phyloP scores from a whole-genome alignment of 2,113 vertebrate species.

The Hassar affinis region DNA sequence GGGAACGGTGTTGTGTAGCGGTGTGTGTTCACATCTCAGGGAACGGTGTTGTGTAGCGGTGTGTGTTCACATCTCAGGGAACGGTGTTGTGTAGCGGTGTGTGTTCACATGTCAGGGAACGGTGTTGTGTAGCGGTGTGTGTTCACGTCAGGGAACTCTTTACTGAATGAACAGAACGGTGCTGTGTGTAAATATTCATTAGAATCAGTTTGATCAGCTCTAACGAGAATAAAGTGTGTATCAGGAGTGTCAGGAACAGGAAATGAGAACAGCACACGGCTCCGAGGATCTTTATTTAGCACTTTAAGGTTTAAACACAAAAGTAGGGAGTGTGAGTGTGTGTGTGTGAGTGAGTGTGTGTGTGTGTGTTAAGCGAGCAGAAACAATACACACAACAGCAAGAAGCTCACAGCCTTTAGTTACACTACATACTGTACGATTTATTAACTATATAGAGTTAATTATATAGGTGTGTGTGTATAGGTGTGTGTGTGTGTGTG shows the following conservation, averaged over 20 bases:
- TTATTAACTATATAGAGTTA: neutral
- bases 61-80: too few relatives aligned
- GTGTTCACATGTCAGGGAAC: too few relatives aligned
- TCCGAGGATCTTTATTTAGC: constrained; percentile 36
- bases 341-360: constrained; percentile 7
- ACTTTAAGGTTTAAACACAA: constrained; percentile 18
- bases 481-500: neutral
- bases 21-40: too few relatives aligned
- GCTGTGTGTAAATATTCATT: too few relatives aligned
- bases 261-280: neutral
- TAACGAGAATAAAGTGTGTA: too few relatives aligned
- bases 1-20: too few relatives aligned
- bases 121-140: neutral
- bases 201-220: too few relatives aligned
- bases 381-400: neutral
- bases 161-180: neutral
- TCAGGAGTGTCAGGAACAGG: neutral
- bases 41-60: too few relatives aligned
- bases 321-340: neutral
- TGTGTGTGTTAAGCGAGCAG: neutral
- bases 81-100: too few relatives aligned
- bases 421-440: neutral
- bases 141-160: neutral
- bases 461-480: neutral
- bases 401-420: neutral